phyloP scores from a whole-genome alignment of 2,113 vertebrate species.

The Narcine bancroftii region DNA sequence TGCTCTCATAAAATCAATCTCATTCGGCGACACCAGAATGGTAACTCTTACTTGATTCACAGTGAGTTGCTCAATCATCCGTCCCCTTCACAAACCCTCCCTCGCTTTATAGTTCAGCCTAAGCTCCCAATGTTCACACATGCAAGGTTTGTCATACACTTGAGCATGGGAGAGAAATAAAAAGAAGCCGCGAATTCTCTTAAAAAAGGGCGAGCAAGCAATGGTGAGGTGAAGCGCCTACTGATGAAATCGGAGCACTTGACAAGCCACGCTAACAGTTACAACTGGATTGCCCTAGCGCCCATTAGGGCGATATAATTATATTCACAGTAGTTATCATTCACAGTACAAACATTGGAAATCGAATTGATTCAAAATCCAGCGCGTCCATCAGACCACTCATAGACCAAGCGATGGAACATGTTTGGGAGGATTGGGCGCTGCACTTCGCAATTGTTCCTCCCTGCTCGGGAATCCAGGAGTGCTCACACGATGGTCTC shows the following conservation, averaged over 20 bases:
- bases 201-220: neutral
- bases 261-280: neutral
- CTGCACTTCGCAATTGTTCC: neutral
- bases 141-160: neutral
- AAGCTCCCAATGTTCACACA: neutral
- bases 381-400: too few species aligned
- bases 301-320: neutral
- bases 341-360: neutral
- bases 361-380: neutral
- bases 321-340: too few species aligned
- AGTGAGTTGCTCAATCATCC: too few species aligned
- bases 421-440: neutral
- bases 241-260: neutral
- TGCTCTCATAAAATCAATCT: too few species aligned
- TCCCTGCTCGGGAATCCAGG: neutral
- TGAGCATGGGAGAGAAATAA: neutral
- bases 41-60: too few species aligned
- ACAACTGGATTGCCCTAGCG: neutral
- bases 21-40: too few species aligned
- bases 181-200: neutral
- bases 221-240: neutral
- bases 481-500: conserved; percentile 62
- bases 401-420: neutral
- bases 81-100: neutral
- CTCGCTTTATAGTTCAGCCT: neutral